Evolutionary conservation across 2,888 invertebrate species (phyloP).

Genomic region (Drosophila prostipennis): DNA sequence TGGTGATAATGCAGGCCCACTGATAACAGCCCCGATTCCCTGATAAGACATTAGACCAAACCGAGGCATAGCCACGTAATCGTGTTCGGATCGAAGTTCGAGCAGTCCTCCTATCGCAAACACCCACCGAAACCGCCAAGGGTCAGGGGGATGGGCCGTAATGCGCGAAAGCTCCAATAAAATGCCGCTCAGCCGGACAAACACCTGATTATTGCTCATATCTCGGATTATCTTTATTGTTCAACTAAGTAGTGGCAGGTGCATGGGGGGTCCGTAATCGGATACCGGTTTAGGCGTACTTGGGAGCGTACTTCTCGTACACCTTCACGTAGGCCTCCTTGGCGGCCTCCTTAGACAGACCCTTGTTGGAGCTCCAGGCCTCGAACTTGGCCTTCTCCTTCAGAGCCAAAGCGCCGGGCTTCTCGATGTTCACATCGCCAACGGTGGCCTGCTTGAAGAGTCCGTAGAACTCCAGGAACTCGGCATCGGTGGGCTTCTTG

Average conservation of each 20-base stretch:
- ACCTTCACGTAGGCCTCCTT: constrained; percentile 92
- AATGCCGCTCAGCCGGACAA: constrained; percentile 27
- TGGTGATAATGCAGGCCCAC: constrained; percentile 32
- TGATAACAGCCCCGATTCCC: constrained; percentile 32
- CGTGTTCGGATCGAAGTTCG: constrained; percentile 42
- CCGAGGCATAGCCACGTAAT: constrained; percentile 25
- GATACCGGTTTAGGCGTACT: constrained; percentile 81
- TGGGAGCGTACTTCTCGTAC: constrained; percentile 86
- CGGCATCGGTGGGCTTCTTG: constrained; percentile 90
- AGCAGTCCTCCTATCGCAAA: constrained; percentile 12
- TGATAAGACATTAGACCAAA: constrained; percentile 20
- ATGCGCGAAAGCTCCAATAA: constrained; percentile 37
- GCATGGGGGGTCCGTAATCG: constrained; percentile 12
- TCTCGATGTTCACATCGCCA: constrained; percentile 92
- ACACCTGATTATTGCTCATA: constrained; percentile 20
- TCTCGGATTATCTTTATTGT: constrained; percentile 35
- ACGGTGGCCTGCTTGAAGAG: constrained; percentile 93
- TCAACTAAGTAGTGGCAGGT: constrained; percentile 12
- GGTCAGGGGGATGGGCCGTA: constrained; percentile 2
- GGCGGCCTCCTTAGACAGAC: constrained; percentile 90
- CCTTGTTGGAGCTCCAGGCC: constrained; percentile 94
- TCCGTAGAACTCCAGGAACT: constrained; percentile 93
- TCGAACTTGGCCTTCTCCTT: constrained; percentile 98
- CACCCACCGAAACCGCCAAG: neutral
- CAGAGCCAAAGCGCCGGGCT: constrained; percentile 94